Percentiles rank a stretch among this genome's conserved stretches.
These are phyloP conservation scores for Nyctibius grandis DNA, from an alignment of 2,797 vertebrate species.

Conservation along the genomic window DNA sequence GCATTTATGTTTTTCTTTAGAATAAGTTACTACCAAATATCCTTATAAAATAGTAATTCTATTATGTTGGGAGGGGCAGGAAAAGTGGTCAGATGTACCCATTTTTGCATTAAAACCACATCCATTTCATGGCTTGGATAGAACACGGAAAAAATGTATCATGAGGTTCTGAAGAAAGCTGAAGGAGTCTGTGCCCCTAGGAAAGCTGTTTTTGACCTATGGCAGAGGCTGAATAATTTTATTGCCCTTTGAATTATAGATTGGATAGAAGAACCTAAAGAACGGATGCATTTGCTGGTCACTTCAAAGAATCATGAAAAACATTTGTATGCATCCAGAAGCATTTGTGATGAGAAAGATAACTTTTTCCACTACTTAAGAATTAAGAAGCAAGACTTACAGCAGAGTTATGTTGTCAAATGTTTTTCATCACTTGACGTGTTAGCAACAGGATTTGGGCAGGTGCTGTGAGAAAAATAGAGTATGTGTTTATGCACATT, in stretches of 20 bases:
- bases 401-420: not conserved
- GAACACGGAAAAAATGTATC: not conserved
- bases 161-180: not conserved
- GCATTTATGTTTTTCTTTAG: not conserved
- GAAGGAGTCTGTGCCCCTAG: not conserved
- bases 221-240: not conserved
- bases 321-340: not conserved
- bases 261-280: not conserved
- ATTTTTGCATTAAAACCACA: not conserved
- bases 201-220: not conserved
- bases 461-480: not conserved
- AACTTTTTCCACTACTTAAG: not conserved
- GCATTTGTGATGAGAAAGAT: not conserved
- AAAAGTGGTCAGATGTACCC: not conserved
- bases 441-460: not conserved
- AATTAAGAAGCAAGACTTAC: not conserved
- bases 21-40: not conserved
- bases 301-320: not conserved
- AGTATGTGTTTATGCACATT: not conserved
- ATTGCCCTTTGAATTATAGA: not conserved
- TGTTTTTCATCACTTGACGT: not conserved
- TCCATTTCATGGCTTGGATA: not conserved
- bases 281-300: not conserved
- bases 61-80: not conserved
- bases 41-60: not conserved